Evolutionary conservation across 1,140 invertebrate species (phyloP).

Genomic region (Drosophila watanabei): DNA sequence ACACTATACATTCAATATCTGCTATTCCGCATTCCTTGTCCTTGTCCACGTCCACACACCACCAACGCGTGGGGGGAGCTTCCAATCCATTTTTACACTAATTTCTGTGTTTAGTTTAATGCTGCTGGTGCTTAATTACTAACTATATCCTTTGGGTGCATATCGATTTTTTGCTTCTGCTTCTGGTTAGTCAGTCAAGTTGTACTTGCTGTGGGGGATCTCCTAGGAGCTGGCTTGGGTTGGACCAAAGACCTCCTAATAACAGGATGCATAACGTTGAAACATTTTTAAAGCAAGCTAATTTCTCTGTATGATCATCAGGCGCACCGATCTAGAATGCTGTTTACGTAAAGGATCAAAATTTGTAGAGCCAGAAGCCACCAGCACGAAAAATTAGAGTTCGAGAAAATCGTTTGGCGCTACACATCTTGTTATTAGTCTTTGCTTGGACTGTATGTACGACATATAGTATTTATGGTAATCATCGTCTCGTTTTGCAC

Average conservation of each 20-base stretch:
- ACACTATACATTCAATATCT: conserved; percentile 82
- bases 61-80: neutral
- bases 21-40: conserved; percentile 30
- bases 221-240: neutral
- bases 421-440: conserved; percentile 1
- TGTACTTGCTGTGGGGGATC: conserved; percentile 23
- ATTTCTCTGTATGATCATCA: too few relatives aligned
- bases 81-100: conserved; percentile 43
- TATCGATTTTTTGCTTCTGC: conserved; percentile 2
- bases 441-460: conserved; percentile 30
- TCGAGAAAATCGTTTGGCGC: neutral
- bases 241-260: neutral
- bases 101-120: conserved; percentile 31
- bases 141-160: conserved; percentile 48
- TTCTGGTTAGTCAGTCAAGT: conserved; percentile 22
- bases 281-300: neutral
- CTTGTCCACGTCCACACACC: neutral
- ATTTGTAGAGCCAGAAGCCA: neutral
- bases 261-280: neutral
- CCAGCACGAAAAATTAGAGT: neutral
- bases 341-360: too few relatives aligned
- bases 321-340: too few relatives aligned
- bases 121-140: conserved; percentile 44
- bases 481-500: conserved; percentile 60
- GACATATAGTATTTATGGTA: conserved; percentile 41